Conservation (phyloP, 2,113 vertebrate genomes). For the Sciurus niger region DNA sequence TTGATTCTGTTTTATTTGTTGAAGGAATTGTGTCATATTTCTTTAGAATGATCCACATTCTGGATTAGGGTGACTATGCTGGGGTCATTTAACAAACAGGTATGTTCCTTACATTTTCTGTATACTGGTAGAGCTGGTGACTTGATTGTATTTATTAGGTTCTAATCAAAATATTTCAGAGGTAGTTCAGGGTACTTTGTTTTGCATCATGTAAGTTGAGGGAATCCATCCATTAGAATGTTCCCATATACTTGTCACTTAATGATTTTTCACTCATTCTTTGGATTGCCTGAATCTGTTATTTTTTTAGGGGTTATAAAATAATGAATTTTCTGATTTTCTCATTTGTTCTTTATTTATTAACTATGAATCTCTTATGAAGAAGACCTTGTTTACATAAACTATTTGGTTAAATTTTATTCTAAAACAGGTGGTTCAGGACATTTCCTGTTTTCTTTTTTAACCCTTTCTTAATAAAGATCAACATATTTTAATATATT, state of each 20-base stretch:
- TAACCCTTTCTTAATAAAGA: constrained; percentile 7
- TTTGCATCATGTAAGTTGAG: not conserved
- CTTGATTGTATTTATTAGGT: not conserved
- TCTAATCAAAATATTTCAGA: not conserved
- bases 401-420: constrained; percentile 32
- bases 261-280: not conserved
- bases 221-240: not conserved
- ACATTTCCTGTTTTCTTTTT: not conserved
- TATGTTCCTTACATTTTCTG: not conserved
- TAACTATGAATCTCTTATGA: constrained; percentile 10
- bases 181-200: not conserved
- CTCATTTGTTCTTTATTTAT: constrained; percentile 10
- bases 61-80: constrained; percentile 37
- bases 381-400: constrained; percentile 16
- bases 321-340: constrained; percentile 15
- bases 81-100: not conserved
- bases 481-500: constrained; percentile 5
- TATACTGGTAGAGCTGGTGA: not conserved
- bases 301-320: not conserved
- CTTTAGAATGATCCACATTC: not conserved
- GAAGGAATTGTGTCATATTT: not conserved
- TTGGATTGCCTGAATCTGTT: not conserved
- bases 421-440: not conserved
- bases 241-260: not conserved
- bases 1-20: constrained; percentile 56